Base-by-base conservation (phyloP, 2,888 invertebrate genomes). In the Cinara cedri region DNA sequence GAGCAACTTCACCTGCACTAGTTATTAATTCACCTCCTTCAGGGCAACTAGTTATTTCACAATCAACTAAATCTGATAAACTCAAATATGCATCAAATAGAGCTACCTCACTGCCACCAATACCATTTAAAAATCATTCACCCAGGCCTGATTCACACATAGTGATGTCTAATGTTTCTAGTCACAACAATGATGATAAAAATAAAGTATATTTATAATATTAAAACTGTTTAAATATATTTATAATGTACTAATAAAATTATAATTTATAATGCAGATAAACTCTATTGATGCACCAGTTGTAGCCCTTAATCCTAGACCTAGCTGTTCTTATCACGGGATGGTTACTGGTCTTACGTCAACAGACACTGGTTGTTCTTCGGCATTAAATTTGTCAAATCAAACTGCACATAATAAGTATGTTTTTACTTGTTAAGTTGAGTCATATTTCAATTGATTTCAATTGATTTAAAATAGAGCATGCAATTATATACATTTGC, bases 271-370 rank as follows among this genome's bases (percentile, higher is more conserved):
- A 16, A 76, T 81, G 3, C 51, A 81, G 81, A 70, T 74, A n/a
- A 82, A 82, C 72, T 60, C 84, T 85, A 87, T 75, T 24, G 91
- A 91, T 85, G 92, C 92, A 83, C 92, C 92, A 82, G 91, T 92
- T 83, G 92, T 92, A 83, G 91, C 92, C 82, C 87, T 92, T 85
- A 91, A 92, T 87, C 91, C 92, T 82, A 82, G 83, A 54, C 81
- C 84, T 55, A 82, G 83, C 71, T 4, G 82, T 60, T 82, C 83
- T 16, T 84, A 83, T 81, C 82, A 83, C 72, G 83, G 83, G 34
- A 81, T 84, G 51, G 84, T 83, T 78, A 82, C 83, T 66, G 84
- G 83, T 81, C 82, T 84, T 60, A 83, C 83, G 72, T 82, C 83
- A 14, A 9, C 75, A n/a, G 84, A 84, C 72, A 82, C 84, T 82